Conservation (phyloP, 1,140 invertebrate species). For the Solenopsis fugax region DNA sequence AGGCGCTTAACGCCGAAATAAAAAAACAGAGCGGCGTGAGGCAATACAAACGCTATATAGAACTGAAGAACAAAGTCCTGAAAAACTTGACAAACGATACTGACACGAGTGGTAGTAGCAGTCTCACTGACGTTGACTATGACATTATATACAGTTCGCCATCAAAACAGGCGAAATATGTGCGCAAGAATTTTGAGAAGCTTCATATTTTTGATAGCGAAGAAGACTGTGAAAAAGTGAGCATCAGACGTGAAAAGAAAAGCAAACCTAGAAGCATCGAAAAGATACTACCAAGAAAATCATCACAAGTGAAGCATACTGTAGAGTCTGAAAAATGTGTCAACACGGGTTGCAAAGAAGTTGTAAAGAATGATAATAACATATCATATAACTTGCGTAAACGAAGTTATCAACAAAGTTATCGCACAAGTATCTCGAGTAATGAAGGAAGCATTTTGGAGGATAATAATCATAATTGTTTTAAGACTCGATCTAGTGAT, state of each 20-base stretch:
- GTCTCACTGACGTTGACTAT: slow-evolving; percentile 11
- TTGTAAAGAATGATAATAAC: neutral
- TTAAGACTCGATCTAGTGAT: neutral
- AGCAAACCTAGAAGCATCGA: neutral
- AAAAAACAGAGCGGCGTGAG: neutral
- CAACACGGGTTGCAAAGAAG: neutral
- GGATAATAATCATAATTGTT: neutral
- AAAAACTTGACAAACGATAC: neutral
- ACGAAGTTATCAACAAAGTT: no score
- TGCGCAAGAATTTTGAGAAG: neutral
- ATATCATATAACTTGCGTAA: neutral
- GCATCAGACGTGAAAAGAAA: neutral
- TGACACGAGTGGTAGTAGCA: neutral
- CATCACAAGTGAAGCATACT: neutral
- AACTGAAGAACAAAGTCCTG: neutral
- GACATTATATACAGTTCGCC: slow-evolving; percentile 8
- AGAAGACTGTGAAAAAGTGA: neutral
- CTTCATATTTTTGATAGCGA: neutral
- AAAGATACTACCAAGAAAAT: neutral
- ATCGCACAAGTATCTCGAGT: neutral
- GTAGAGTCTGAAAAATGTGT: neutral
- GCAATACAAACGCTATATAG: neutral
- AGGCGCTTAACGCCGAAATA: neutral
- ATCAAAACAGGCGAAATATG: neutral
- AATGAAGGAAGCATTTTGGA: neutral